Base-by-base conservation (phyloP, 2,888 invertebrate genomes). In the Caenorhabditis imperialis region DNA sequence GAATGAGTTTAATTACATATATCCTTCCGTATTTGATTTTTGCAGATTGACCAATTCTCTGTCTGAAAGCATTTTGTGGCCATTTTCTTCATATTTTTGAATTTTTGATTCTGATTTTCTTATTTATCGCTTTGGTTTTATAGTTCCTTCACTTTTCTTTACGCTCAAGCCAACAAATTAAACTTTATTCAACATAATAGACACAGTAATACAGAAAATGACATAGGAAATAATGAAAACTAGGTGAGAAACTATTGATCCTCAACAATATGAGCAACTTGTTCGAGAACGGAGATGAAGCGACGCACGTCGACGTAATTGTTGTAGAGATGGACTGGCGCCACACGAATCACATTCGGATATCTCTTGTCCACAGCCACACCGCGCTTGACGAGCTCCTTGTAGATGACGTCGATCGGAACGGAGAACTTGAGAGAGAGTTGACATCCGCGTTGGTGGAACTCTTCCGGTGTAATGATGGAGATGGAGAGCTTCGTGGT, bases 291-390 rank as follows among this genome's bases (percentile, higher is more conserved):
- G 2, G 78, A 44, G 25, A 86, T 81, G 65, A 86, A 86, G 44
- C 84, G 48, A 50, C 81, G 77, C 30, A 82, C 65, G 57, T 86
- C 86, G 14, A 79, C 79, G 67, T 81, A 91, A 27, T 89, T 89
- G 82, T 91, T 91, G 88, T 91, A 91, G 18, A 91, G 75, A 20
- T 91, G 91, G 27, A 86, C 88, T 3, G 91, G 91, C 1, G 91
- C 89, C 2, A 91, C 83, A 38, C 91, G 88, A 47, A 91, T 89
- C 12, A 91, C 90, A 71, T 89, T 88, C 1, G 91, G 91, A 57
- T 89, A 87, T 44, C 91, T 84, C 67, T 90, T 88, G 83, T 91
- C 91, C 79, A 91, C 91, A 80, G 91, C 89, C 33, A 91, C 89
- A 35, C 91, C 91, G 44, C 90, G 79, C 67, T 89, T 89, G 75